Conservation (phyloP, 2,797 vertebrate species). For the Enteromius trimaculatus region DNA sequence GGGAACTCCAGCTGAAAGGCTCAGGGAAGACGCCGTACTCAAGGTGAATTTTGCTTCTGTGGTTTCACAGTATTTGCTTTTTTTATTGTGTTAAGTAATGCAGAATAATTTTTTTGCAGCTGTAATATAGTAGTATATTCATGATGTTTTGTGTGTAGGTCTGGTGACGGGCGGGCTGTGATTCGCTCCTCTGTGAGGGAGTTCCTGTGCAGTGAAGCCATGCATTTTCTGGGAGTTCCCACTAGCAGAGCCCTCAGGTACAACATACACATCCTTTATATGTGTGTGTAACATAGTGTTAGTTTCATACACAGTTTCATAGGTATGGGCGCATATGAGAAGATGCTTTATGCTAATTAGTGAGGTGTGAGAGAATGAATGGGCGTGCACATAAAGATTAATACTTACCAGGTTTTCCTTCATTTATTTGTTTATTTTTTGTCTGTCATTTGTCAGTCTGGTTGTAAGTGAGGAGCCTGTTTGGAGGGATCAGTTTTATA, state of each 20-base stretch:
- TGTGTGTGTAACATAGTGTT: too few species aligned
- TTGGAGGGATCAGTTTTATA: constrained; percentile 85
- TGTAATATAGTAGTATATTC: background rate
- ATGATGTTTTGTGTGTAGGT: constrained; percentile 63
- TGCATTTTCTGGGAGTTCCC: constrained; percentile 83
- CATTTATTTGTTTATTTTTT: background rate
- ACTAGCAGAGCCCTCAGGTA: constrained; percentile 86
- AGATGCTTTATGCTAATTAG: background rate
- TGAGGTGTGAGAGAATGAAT: background rate
- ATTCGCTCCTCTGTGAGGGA: constrained; percentile 84
- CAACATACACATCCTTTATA: constrained; percentile 3
- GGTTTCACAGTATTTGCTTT: too few species aligned
- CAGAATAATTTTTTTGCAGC: background rate
- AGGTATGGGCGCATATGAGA: background rate
- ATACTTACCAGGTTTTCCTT: background rate
- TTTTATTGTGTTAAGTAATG: background rate
- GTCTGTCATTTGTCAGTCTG: constrained; percentile 71
- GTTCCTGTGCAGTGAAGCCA: constrained; percentile 85
- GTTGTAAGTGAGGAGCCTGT: constrained; percentile 84
- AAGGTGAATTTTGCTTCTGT: constrained; percentile 63
- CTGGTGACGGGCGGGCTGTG: constrained; percentile 84
- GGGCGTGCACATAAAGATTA: background rate
- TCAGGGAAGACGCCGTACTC: constrained; percentile 87
- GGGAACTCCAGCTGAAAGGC: constrained; percentile 86
- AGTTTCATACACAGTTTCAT: background rate